These are phyloP conservation scores for Pedicia rivosa DNA, from an alignment of 2,888 invertebrate species.

Conservation along the genomic window DNA sequence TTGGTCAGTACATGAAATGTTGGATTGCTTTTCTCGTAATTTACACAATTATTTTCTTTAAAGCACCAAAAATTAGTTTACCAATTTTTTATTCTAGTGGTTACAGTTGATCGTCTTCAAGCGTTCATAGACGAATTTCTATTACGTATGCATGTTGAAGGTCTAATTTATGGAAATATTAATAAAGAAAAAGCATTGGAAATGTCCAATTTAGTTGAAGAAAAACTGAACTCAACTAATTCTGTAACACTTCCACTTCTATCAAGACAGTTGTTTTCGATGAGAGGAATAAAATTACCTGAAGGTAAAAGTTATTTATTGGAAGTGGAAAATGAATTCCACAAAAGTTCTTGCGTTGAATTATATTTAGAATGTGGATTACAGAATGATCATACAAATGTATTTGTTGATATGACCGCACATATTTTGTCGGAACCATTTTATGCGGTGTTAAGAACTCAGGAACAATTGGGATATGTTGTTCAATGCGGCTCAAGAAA, in stretches of 20 bases:
- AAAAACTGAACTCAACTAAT: conserved; percentile 33
- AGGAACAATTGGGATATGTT: conserved; percentile 90
- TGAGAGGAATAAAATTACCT: conserved; percentile 72
- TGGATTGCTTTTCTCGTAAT: conserved; percentile 63
- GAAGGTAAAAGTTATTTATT: conserved; percentile 63
- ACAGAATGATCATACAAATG: conserved; percentile 56
- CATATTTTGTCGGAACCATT: conserved; percentile 86
- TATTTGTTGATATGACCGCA: conserved; percentile 67
- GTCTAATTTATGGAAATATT: conserved; percentile 79
- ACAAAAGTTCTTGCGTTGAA: conserved; percentile 75
- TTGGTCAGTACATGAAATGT: conserved; percentile 79
- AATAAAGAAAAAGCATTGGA: conserved; percentile 54
- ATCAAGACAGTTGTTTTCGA: conserved; percentile 63
- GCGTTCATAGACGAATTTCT: conserved; percentile 67
- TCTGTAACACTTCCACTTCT: conserved; percentile 44
- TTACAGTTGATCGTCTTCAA: conserved; percentile 61
- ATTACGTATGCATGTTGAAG: conserved; percentile 73
- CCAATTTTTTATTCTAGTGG: conserved; percentile 36
- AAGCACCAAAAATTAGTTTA: not conserved
- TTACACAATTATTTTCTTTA: conserved; percentile 1
- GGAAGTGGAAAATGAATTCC: conserved; percentile 62
- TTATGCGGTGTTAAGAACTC: conserved; percentile 76
- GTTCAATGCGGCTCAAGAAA: conserved; percentile 77
- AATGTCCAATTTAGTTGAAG: conserved; percentile 54
- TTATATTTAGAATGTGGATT: conserved; percentile 77